phyloP scores from a whole-genome alignment of 2,888 invertebrate species.

The Pheosia tremula region DNA sequence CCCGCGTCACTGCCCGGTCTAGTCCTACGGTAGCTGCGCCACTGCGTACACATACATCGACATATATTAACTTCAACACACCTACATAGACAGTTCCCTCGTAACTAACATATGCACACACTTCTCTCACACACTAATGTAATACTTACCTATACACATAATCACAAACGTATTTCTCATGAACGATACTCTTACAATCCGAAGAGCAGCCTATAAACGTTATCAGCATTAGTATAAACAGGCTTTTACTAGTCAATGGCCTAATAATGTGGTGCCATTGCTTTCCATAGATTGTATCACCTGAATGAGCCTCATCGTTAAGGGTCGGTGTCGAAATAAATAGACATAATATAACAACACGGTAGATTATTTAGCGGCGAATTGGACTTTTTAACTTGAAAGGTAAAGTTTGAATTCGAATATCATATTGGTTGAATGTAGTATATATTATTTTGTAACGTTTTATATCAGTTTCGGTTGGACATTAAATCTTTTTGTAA shows the following conservation, averaged over 20 bases:
- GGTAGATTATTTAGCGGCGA: not conserved
- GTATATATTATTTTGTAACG: not conserved
- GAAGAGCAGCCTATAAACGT: not conserved
- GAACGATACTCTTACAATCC: not conserved
- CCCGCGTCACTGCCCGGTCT: too few species aligned
- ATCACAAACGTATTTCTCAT: not conserved
- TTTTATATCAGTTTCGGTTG: not conserved
- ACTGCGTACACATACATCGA: too few species aligned
- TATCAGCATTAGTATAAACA: slow-evolving; percentile 26
- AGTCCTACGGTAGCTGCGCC: too few species aligned
- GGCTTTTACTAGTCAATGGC: slow-evolving; percentile 43
- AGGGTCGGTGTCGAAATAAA: not conserved
- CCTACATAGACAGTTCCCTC: too few species aligned
- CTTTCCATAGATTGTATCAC: slow-evolving; percentile 43
- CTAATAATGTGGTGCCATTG: slow-evolving; percentile 32
- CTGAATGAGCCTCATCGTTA: slow-evolving; percentile 2
- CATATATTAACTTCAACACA: too few species aligned
- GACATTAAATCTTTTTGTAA: not conserved
- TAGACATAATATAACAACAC: not conserved
- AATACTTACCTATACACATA: not conserved
- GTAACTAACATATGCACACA: too few species aligned
- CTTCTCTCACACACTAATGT: too few species aligned
- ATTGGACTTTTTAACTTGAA: not conserved
- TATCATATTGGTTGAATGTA: not conserved
- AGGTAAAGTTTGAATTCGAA: not conserved